These are phyloP conservation scores for Champsocephalus gunnari DNA, from an alignment of 2,797 vertebrate genomes.

Conservation along the genomic window DNA sequence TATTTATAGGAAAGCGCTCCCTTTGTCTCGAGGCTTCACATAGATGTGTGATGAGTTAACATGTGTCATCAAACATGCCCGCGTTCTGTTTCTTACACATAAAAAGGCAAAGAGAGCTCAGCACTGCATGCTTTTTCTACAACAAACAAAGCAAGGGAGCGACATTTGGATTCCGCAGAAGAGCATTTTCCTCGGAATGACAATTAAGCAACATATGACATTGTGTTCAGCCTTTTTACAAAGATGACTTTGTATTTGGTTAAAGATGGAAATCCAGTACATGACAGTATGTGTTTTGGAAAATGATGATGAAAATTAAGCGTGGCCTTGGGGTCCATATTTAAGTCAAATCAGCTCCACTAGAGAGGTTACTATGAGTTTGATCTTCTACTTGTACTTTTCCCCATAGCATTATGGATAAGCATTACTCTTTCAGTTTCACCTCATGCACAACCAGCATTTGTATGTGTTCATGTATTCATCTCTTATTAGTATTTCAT, in stretches of 20 bases:
- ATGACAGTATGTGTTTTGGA: constrained; percentile 1
- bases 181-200: constrained; percentile 32
- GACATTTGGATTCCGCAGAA: not conserved
- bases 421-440: no score
- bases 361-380: no score
- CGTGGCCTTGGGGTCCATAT: not conserved
- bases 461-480: not conserved
- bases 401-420: no score
- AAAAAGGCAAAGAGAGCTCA: constrained; percentile 31
- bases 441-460: not conserved
- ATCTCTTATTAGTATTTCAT: not conserved
- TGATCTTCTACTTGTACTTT: not conserved
- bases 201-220: constrained; percentile 22
- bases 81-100: constrained; percentile 15
- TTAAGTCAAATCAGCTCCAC: no score
- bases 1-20: constrained; percentile 7
- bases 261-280: constrained; percentile 7
- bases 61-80: constrained; percentile 17
- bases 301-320: not conserved
- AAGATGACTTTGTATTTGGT: not conserved
- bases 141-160: constrained; percentile 19
- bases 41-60: constrained; percentile 25
- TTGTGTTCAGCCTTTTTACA: constrained; percentile 3
- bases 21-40: constrained; percentile 24
- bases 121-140: constrained; percentile 38